Percentiles rank a stretch among this genome's conserved stretches.
These are phyloP conservation scores for Theonella swinhoei DNA, from an alignment of 37 sponge, comb jelly and placozoan species.

Conservation along the genomic window DNA sequence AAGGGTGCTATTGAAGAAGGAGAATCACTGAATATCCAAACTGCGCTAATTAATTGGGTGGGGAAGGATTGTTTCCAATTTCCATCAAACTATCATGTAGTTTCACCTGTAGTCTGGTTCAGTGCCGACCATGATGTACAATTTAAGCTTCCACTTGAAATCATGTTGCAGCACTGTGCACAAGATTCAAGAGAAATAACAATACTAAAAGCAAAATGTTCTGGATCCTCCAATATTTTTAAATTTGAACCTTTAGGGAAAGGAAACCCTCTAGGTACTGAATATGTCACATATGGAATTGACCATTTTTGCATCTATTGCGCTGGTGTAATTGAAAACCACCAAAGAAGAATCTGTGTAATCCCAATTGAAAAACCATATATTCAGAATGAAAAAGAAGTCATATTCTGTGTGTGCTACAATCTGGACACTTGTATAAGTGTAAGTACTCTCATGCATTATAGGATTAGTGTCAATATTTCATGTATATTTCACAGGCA, in stretches of 20 bases:
- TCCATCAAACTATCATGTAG: not conserved
- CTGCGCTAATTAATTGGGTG: not conserved
- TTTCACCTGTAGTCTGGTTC: not conserved
- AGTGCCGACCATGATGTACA: not conserved
- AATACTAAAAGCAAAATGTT: not conserved
- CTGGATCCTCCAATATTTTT: not conserved
- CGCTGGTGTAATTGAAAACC: not conserved
- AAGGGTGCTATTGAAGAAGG: not conserved
- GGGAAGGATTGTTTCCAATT: not conserved
- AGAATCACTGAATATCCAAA: not conserved
- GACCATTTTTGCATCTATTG: not conserved
- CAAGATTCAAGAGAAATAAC: not conserved
- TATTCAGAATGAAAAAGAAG: not conserved
- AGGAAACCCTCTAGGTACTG: not conserved
- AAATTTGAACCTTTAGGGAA: not conserved
- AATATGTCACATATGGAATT: not conserved
- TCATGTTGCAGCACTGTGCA: not conserved
- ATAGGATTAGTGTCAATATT: not conserved
- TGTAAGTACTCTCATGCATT: too few relatives aligned
- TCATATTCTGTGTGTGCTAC: not conserved
- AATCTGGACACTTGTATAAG: not conserved
- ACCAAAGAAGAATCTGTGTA: not conserved
- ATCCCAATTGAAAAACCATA: not conserved
- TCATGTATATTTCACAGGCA: not conserved
- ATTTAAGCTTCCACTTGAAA: not conserved